Evolutionary conservation across 2,888 invertebrate species (phyloP).

Genomic region (Limnephilus auricula): DNA sequence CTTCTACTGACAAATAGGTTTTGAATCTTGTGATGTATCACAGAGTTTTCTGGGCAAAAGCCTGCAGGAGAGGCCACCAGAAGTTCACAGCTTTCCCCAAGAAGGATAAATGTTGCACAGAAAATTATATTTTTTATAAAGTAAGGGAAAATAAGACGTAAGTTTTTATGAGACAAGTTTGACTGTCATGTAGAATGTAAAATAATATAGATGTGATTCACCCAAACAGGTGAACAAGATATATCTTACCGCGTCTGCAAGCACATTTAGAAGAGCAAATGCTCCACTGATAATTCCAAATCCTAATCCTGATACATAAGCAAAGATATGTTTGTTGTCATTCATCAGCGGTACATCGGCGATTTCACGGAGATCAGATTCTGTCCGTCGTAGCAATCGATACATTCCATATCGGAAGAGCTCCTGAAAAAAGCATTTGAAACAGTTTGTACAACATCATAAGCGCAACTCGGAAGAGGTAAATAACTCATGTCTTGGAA

Average conservation of each 20-base stretch:
- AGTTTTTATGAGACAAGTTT: neutral
- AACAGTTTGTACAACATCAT: neutral
- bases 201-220: neutral
- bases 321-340: conserved; percentile 93
- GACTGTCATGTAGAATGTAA: neutral
- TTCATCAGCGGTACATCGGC: conserved; percentile 87
- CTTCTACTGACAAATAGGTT: too few relatives aligned
- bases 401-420: conserved; percentile 90
- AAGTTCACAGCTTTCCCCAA: too few relatives aligned
- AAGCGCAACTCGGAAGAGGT: neutral
- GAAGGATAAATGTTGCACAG: too few relatives aligned
- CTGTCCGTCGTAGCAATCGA: conserved; percentile 88
- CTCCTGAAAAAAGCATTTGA: conserved; percentile 82
- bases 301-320: conserved; percentile 97
- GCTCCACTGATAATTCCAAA: conserved; percentile 97
- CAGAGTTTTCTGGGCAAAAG: too few relatives aligned
- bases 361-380: conserved; percentile 93
- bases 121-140: too few relatives aligned
- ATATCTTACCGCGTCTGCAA: conserved; percentile 89
- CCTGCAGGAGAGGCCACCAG: too few relatives aligned
- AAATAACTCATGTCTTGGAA: neutral
- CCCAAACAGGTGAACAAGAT: neutral
- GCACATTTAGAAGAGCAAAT: conserved; percentile 95
- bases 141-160: neutral
- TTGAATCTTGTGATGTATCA: too few relatives aligned